A percentile compares a stretch with the other conserved stretches of the same genome.
Conservation (phyloP, 2,797 vertebrate genomes). For the Danio tinwini region DNA sequence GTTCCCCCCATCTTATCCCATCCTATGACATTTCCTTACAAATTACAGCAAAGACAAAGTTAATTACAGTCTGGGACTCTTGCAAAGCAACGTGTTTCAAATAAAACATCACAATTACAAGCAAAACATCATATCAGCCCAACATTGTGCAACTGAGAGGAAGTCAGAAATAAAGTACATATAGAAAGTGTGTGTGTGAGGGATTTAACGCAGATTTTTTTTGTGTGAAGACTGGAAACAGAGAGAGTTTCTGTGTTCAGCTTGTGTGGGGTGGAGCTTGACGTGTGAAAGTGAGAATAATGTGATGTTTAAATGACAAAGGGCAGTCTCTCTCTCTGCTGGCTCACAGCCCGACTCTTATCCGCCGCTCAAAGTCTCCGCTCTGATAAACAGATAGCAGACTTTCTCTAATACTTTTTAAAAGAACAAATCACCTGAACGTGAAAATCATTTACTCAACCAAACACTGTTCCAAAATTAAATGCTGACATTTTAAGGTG, state of each 20-base stretch:
- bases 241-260: background rate
- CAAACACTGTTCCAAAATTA: background rate
- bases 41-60: conserved; percentile 28
- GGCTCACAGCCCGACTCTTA: background rate
- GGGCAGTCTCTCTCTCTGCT: background rate
- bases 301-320: conserved; percentile 18
- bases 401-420: conserved; percentile 16
- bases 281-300: conserved; percentile 34
- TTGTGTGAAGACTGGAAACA: conserved; percentile 1
- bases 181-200: conserved; percentile 16
- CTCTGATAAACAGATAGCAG: background rate
- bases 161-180: conserved; percentile 16
- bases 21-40: conserved; percentile 5
- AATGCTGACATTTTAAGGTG: background rate
- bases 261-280: conserved; percentile 25
- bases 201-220: background rate
- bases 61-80: conserved; percentile 27
- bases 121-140: background rate
- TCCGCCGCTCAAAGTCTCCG: conserved; percentile 1
- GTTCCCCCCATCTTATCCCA: background rate
- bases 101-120: conserved; percentile 25
- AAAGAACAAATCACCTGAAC: background rate
- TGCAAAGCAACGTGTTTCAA: conserved; percentile 21
- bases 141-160: conserved; percentile 3
- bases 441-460: background rate